phyloP scores from a whole-genome alignment of 64 coral and sea anemone genomes.

The Dendronephthya gigantea region DNA sequence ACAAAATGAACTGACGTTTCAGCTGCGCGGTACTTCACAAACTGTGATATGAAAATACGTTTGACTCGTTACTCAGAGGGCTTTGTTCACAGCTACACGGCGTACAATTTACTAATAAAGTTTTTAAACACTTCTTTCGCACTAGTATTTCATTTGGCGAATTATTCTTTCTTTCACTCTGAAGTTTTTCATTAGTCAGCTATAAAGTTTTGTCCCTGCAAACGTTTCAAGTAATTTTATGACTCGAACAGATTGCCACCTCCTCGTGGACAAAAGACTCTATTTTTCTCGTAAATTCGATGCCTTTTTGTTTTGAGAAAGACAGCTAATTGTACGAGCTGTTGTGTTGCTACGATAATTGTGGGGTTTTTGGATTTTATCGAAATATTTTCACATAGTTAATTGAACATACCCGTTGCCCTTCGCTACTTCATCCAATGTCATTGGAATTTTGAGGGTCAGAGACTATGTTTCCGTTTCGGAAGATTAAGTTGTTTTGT shows the following conservation, averaged over 20 bases:
- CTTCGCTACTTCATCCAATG: background rate
- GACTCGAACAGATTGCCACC: too few relatives aligned
- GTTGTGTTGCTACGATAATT: too few relatives aligned
- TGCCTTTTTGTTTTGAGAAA: too few relatives aligned
- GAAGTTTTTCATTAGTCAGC: background rate
- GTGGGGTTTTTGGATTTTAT: background rate
- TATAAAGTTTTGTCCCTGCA: too few relatives aligned
- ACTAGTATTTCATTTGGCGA: background rate
- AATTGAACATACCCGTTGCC: background rate
- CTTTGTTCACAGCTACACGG: background rate
- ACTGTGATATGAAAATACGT: too few relatives aligned
- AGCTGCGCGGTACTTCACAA: too few relatives aligned
- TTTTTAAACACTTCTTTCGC: background rate
- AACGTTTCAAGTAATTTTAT: too few relatives aligned
- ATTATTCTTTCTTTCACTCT: background rate
- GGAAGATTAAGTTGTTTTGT: too few relatives aligned
- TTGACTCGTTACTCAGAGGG: too few relatives aligned
- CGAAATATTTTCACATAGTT: background rate
- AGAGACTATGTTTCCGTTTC: too few relatives aligned
- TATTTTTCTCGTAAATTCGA: too few relatives aligned
- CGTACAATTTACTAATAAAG: background rate
- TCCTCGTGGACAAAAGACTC: too few relatives aligned
- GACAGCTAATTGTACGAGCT: background rate
- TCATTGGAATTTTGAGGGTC: background rate
- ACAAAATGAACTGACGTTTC: background rate